Evolutionary conservation across 2,797 vertebrate genomes (phyloP).

Genomic region (Octomys mimax): DNA sequence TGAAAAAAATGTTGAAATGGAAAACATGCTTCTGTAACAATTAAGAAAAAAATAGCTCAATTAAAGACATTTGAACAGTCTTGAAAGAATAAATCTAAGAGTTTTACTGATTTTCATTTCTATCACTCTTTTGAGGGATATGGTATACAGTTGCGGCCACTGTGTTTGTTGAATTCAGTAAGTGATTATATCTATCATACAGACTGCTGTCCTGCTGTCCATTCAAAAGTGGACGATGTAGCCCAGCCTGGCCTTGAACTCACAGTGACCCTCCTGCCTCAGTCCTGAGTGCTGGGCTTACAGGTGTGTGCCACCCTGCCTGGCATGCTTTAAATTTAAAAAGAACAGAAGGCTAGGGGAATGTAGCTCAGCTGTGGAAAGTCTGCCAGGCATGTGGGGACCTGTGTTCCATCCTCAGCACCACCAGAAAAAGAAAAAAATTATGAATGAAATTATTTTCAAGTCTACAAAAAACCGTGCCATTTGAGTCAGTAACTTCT

Average conservation of each 20-base stretch:
- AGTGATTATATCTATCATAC: not conserved
- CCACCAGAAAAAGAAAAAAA: not conserved
- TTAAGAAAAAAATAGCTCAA: not conserved
- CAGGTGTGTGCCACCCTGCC: not conserved
- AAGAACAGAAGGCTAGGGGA: not conserved
- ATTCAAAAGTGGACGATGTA: not conserved
- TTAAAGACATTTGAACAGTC: not conserved
- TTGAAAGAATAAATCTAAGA: slow-evolving; percentile 10
- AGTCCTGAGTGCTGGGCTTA: not conserved
- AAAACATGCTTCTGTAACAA: slow-evolving; percentile 25
- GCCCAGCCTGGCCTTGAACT: not conserved
- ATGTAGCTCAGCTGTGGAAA: too few relatives aligned
- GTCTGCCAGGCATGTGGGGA: too few relatives aligned
- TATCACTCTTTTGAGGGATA: not conserved
- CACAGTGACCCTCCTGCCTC: not conserved
- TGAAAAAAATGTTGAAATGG: not conserved
- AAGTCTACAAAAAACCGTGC: slow-evolving; percentile 9
- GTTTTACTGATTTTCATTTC: slow-evolving; percentile 2
- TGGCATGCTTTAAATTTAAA: slow-evolving; percentile 50
- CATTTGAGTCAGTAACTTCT: not conserved
- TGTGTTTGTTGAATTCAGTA: not conserved
- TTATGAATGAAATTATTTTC: slow-evolving; percentile 23
- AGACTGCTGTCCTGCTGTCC: not conserved
- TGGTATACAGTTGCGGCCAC: not conserved
- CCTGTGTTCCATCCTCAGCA: not conserved